Percentiles rank a stretch among this genome's conserved stretches.
Conservation (phyloP, 2,113 vertebrate species). For the Donacobius atricapilla region DNA sequence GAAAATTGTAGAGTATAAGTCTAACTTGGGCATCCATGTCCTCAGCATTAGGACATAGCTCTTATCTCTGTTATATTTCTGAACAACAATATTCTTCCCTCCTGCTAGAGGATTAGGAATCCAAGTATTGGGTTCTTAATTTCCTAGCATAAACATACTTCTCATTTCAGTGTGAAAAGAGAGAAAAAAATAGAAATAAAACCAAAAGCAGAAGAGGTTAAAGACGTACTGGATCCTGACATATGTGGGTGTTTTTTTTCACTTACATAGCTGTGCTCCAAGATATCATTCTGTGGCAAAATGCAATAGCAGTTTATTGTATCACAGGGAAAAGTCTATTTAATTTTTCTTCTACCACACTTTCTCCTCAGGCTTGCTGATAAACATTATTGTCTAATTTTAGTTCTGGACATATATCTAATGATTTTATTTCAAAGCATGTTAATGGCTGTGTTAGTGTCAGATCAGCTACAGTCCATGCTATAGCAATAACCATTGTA, state of each 20-base stretch:
- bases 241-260: accelerated
- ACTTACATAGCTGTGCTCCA: background rate
- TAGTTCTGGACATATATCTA: background rate
- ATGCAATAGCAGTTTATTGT: background rate
- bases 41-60: background rate
- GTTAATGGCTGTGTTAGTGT: background rate
- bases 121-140: background rate
- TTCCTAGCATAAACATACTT: background rate
- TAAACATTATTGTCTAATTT: background rate
- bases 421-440: conserved; percentile 23
- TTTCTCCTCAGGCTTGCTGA: background rate
- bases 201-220: background rate
- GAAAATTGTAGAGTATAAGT: background rate
- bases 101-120: background rate
- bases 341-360: background rate
- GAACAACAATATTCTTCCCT: background rate
- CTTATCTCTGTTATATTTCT: background rate
- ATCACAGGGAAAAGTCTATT: background rate
- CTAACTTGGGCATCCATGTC: background rate
- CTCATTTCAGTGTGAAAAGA: background rate
- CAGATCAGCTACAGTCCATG: background rate
- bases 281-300: background rate
- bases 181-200: background rate
- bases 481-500: background rate
- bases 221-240: background rate